Evolutionary conservation across 2,888 invertebrate species (phyloP).

Genomic region (Hecatera dysodea): DNA sequence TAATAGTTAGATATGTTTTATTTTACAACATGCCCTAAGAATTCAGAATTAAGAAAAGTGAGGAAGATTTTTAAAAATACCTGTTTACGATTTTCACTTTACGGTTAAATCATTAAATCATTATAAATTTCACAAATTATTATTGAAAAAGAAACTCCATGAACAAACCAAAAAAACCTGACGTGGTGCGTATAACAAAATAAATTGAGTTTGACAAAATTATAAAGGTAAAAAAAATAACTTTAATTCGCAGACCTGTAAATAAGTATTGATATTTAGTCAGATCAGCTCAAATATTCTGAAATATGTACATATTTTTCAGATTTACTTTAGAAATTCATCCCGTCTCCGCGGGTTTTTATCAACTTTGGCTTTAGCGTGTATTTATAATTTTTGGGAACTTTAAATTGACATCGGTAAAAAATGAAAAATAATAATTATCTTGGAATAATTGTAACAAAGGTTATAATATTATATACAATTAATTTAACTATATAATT

Average conservation of each 20-base stretch:
- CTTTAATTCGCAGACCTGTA: slow-evolving; percentile 45
- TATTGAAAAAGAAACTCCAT: background rate
- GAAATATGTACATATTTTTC: background rate
- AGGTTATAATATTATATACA: too few relatives aligned
- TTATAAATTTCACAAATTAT: background rate
- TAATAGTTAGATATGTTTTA: background rate
- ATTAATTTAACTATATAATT: too few relatives aligned
- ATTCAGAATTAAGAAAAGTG: background rate
- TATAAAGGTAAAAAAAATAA: background rate
- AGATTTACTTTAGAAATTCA: background rate
- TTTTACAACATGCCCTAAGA: background rate
- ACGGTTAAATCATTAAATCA: background rate
- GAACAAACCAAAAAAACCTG: slow-evolving; percentile 26
- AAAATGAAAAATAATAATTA: too few relatives aligned
- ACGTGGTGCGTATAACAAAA: slow-evolving; percentile 29
- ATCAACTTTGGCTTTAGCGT: background rate
- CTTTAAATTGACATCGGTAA: background rate
- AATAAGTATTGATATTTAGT: background rate
- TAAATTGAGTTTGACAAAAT: background rate
- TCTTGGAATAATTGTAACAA: too few relatives aligned
- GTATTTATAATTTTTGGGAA: background rate
- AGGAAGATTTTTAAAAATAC: background rate
- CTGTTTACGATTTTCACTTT: too few relatives aligned
- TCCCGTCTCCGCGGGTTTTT: background rate
- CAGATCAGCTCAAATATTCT: background rate